Evolutionary conservation across 2,797 vertebrate species (phyloP).

Genomic region (Hemitrygon akajei): DNA sequence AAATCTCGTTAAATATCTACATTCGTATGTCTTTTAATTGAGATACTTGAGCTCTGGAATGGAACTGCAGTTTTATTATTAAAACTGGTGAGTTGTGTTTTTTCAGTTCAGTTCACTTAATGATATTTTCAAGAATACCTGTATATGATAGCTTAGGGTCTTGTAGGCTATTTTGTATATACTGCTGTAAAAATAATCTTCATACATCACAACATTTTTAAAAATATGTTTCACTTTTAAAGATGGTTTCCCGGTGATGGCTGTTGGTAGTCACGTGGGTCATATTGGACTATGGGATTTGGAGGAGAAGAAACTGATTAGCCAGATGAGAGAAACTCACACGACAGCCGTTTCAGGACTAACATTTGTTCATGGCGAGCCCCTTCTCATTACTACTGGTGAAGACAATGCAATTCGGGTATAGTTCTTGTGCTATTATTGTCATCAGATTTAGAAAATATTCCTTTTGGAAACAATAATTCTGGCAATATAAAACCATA

Average conservation of each 20-base stretch:
- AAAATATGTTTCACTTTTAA: conserved; percentile 42
- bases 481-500: not conserved
- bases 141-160: not conserved
- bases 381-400: conserved; percentile 81
- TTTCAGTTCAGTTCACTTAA: not conserved
- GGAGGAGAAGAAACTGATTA: conserved; percentile 73
- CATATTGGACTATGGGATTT: conserved; percentile 92
- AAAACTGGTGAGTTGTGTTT: too few relatives aligned
- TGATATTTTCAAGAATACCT: not conserved
- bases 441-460: not conserved
- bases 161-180: not conserved
- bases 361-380: conserved; percentile 81
- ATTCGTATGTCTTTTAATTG: too few relatives aligned
- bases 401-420: conserved; percentile 86
- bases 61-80: too few relatives aligned
- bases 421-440: conserved; percentile 42
- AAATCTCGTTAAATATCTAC: too few relatives aligned
- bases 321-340: conserved; percentile 81
- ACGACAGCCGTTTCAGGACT: conserved; percentile 74
- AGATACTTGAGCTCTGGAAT: too few relatives aligned
- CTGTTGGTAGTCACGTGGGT: conserved; percentile 80
- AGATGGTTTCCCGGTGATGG: conserved; percentile 87
- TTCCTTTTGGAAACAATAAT: not conserved
- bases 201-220: not conserved
- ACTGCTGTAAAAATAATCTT: not conserved